A percentile compares a stretch with the other conserved stretches of the same genome.
Evolutionary conservation across 1,140 invertebrate genomes (phyloP).

Genomic region (Tribolium madens): DNA sequence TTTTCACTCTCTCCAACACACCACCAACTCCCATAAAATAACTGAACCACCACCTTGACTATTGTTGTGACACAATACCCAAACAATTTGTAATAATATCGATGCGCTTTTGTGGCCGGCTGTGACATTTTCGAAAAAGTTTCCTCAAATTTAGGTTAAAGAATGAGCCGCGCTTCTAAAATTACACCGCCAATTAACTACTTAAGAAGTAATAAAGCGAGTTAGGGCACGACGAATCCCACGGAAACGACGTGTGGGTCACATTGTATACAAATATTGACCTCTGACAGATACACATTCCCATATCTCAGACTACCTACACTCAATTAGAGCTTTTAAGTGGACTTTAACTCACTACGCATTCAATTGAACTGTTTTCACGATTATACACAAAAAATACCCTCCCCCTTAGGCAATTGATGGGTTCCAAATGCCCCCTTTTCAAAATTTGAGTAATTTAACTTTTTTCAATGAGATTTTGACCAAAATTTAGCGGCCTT

Average conservation of each 20-base stretch:
- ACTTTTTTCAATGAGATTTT: neutral
- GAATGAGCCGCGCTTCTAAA: conserved; percentile 13
- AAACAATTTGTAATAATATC: conserved; percentile 62
- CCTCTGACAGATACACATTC: conserved; percentile 47
- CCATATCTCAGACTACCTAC: conserved; percentile 45
- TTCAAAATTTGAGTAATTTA: no score
- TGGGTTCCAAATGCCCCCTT: no score
- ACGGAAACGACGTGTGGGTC: conserved; percentile 45
- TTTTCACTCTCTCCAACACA: neutral
- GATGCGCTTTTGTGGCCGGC: conserved; percentile 58
- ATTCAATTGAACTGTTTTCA: conserved; percentile 7
- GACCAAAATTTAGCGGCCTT: conserved; percentile 1
- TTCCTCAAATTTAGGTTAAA: neutral
- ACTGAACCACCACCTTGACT: conserved; percentile 25
- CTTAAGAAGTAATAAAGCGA: conserved; percentile 42
- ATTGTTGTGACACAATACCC: conserved; percentile 59
- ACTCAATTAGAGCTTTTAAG: conserved; percentile 44
- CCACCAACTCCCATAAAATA: neutral
- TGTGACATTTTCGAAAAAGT: conserved; percentile 17
- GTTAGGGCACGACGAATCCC: conserved; percentile 39
- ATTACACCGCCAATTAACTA: conserved; percentile 35
- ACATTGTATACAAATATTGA: conserved; percentile 48
- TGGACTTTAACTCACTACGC: conserved; percentile 27
- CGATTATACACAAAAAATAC: neutral
- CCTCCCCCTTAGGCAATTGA: neutral